phyloP scores from a whole-genome alignment of 2,888 invertebrate species.

The Chrysotoxum bicinctum region DNA sequence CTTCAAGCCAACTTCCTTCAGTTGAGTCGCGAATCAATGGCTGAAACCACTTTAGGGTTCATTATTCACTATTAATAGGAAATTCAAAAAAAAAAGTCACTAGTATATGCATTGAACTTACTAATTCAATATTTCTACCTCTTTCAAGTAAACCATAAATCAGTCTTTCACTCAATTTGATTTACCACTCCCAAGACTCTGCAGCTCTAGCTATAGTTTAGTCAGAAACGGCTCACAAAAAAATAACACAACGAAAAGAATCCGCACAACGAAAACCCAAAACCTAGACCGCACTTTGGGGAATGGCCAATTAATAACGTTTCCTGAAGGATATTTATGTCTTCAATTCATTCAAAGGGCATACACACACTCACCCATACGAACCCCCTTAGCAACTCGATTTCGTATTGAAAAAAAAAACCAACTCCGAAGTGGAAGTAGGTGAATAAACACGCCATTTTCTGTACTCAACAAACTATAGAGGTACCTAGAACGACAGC shows the following conservation, averaged over 20 bases:
- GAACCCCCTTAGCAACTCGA: not conserved
- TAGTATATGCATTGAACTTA: conserved; percentile 25
- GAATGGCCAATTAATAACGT: conserved; percentile 70
- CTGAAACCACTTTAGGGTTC: not conserved
- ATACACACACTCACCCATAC: not conserved
- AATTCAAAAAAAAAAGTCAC: conserved; percentile 18
- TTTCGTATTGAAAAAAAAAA: conserved; percentile 24
- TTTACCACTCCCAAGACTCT: conserved; percentile 21
- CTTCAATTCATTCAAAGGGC: conserved; percentile 55
- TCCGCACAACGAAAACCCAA: conserved; percentile 47
- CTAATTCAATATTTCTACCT: conserved; percentile 43
- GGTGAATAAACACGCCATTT: conserved; percentile 45
- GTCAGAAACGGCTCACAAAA: not conserved
- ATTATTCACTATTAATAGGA: conserved; percentile 7
- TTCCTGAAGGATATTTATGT: conserved; percentile 71
- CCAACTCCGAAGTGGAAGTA: not conserved
- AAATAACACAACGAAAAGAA: not conserved
- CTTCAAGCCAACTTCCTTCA: not conserved
- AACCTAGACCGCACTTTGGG: conserved; percentile 55
- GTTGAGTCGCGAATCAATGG: not conserved
- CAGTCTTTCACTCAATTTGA: conserved; percentile 59
- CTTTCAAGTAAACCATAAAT: conserved; percentile 41
- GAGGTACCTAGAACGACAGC: conserved; percentile 43
- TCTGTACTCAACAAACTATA: conserved; percentile 14
- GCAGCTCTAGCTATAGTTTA: not conserved